Evolutionary conservation across 2,888 invertebrate species (phyloP).

Genomic region (Hydraecia micacea): DNA sequence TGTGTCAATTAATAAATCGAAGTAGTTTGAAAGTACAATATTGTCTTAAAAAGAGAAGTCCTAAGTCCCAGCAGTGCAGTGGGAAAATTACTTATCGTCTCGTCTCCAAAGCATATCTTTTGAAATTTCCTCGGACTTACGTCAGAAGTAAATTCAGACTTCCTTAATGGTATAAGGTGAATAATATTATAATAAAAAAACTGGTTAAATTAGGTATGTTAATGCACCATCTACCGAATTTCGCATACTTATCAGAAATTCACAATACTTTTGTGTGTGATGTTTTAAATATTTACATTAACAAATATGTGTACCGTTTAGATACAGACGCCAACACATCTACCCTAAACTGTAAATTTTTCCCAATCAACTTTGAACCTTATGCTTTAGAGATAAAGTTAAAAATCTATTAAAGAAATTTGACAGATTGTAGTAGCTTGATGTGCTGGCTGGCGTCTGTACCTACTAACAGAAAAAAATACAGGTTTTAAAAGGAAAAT

Average conservation of each 20-base stretch:
- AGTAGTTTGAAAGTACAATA: not conserved
- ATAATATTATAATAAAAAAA: too few species aligned
- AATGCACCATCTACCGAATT: not conserved
- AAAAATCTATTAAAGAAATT: too few species aligned
- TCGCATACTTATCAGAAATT: not conserved
- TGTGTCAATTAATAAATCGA: not conserved
- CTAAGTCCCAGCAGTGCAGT: not conserved
- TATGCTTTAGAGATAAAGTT: too few species aligned
- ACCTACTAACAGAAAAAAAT: not conserved
- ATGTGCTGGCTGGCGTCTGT: too few species aligned
- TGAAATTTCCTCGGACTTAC: not conserved
- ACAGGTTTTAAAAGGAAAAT: slow-evolving; percentile 5
- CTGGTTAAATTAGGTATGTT: not conserved
- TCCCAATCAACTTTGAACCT: too few species aligned
- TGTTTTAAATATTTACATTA: not conserved
- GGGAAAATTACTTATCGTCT: not conserved
- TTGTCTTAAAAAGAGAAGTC: not conserved
- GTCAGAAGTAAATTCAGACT: not conserved
- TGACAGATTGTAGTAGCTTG: too few species aligned
- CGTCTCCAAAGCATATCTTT: not conserved
- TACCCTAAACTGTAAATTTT: too few species aligned
- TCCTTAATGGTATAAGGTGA: not conserved
- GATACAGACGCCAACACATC: too few species aligned
- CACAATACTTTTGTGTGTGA: not conserved
- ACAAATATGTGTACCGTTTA: not conserved